phyloP scores from a whole-genome alignment of 2,888 invertebrate species.

The Leistus spinibarbis region DNA sequence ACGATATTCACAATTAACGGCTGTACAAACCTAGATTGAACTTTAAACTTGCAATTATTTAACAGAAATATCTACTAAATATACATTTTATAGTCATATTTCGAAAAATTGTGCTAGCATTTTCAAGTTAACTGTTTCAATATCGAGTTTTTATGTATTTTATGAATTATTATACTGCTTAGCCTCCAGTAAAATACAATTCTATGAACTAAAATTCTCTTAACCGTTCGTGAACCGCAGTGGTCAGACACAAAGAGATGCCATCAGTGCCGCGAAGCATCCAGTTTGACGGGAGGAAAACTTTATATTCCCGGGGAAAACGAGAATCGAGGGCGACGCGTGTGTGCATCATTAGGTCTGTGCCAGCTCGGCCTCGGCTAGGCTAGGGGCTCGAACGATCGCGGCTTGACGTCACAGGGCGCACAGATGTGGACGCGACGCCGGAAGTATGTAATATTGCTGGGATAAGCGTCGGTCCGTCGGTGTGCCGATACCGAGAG shows the following conservation, averaged over 20 bases:
- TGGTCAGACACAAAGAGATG: not conserved
- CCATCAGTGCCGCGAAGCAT: not conserved
- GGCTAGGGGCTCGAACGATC: constrained; percentile 48
- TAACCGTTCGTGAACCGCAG: no score
- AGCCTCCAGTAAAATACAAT: no score
- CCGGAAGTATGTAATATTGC: not conserved
- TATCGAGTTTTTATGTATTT: no score
- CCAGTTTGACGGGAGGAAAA: not conserved
- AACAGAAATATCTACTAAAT: no score
- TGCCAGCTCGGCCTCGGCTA: not conserved
- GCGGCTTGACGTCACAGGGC: constrained; percentile 48
- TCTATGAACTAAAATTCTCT: no score
- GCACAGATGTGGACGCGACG: constrained; percentile 19
- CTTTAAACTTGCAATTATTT: no score
- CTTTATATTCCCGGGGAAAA: not conserved
- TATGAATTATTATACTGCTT: no score
- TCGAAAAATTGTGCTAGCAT: no score
- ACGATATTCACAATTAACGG: no score
- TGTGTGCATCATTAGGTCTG: not conserved
- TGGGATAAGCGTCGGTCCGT: not conserved
- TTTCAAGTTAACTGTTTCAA: no score
- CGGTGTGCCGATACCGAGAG: not conserved
- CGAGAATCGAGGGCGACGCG: not conserved
- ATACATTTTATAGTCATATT: no score
- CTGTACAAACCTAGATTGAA: no score